Conservation (phyloP, 1,140 invertebrate species). For the Camponotus floridanus region DNA sequence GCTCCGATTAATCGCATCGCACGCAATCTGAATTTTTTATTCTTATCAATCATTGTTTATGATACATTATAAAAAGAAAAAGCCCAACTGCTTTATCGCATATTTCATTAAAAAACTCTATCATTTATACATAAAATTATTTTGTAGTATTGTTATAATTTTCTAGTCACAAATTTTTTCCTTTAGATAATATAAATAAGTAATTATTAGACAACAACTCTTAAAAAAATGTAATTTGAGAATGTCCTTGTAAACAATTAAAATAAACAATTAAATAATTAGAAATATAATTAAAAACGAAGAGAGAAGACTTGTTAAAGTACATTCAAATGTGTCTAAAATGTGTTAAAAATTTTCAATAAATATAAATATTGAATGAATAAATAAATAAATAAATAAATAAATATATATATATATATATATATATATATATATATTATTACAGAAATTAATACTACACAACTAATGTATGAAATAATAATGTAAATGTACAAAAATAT, state of each 20-base stretch:
- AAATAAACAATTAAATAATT: slow-evolving; percentile 15
- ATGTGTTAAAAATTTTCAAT: background rate
- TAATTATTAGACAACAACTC: background rate
- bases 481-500: too few relatives aligned
- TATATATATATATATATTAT: background rate
- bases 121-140: slow-evolving; percentile 7
- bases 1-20: background rate
- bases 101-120: slow-evolving; percentile 32
- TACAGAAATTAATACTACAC: background rate
- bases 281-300: background rate
- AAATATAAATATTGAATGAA: background rate
- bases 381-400: too few relatives aligned
- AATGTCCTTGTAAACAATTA: background rate
- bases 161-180: background rate
- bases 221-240: background rate
- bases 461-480: too few relatives aligned
- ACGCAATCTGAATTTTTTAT: slow-evolving; percentile 42
- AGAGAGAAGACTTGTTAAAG: background rate
- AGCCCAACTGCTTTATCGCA: background rate
- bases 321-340: background rate
- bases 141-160: background rate
- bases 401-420: too few relatives aligned
- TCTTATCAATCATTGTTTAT: slow-evolving; percentile 5
- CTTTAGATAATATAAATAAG: background rate
- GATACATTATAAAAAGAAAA: slow-evolving; percentile 3